Evolutionary conservation across 2,888 invertebrate species (phyloP), one percentile per base, ranked within the genome.

Genomic region (Tuta absoluta): DNA sequence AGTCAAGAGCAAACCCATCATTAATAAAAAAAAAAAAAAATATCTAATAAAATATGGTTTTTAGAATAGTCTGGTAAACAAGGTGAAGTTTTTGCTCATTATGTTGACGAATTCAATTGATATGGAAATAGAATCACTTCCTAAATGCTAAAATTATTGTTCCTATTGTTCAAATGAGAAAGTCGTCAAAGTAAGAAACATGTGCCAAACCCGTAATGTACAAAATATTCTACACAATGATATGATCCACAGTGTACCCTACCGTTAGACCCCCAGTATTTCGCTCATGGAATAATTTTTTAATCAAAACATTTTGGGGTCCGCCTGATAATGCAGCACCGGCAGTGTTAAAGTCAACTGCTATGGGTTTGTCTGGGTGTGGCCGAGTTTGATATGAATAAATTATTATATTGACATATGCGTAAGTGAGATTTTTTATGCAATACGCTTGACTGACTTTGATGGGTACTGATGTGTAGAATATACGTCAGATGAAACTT

Each of bases 281-380:
- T 75, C 68, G 73, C 82, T 81, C 81, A 85, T 78, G 74, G 80
- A 84, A 86, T 90, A 87, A 85, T 88, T 89, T 89, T 89, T 89
- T 91, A 90, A 91, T 91, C 90, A 89, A 89, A 91, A 91, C 85
- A 89, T 88, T 89, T 87, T 19, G 61, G 49, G 61, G 61, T 61
- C 19, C 49, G 28, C 19, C 38, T 38, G 58, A 23, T 45, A 60
- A 61, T 86, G 84, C 73, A 73, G 77, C 77, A 86, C 87, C 89
- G 89, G 88, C 81, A 75, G 71, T 73, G 74, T 81, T 83, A 80
- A 79, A 88, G 87, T 87, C 85, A 86, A 86, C 77, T 80, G 73
- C 72, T 68, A 77, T 81, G 82, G 81, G 84, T 79, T 80, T 72
- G 72, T 68, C 76, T 81, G 82, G 81, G 84, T 79, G 84, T 80